Percentiles rank a stretch among this genome's conserved stretches.
Conservation (phyloP, 2,888 invertebrate species). For the Mallateleia sp. region DNA sequence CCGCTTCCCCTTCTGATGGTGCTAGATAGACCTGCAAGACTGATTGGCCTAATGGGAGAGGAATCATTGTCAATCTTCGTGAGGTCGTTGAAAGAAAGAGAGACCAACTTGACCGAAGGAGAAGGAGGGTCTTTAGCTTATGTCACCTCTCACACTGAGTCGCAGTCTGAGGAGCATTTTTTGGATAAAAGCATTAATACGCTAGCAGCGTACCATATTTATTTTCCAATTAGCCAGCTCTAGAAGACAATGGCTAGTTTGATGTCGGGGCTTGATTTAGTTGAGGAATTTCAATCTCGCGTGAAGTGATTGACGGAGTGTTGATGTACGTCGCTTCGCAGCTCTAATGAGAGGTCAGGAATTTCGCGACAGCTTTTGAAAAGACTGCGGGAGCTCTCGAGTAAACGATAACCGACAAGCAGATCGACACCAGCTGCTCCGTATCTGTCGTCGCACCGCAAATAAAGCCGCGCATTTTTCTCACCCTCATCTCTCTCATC, state of each 20-base stretch:
- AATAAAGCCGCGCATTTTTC: slow-evolving; percentile 85
- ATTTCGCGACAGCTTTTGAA: slow-evolving; percentile 74
- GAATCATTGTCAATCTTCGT: slow-evolving; percentile 69
- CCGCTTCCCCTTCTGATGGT: slow-evolving; percentile 6
- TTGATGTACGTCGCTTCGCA: slow-evolving; percentile 56
- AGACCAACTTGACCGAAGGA: slow-evolving; percentile 41
- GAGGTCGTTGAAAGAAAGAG: slow-evolving; percentile 14
- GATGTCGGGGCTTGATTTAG: neutral
- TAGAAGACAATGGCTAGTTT: too few species aligned
- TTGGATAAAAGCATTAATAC: too few species aligned
- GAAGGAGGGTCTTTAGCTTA: slow-evolving; percentile 54
- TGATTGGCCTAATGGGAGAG: slow-evolving; percentile 68
- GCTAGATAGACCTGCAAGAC: slow-evolving; percentile 46
- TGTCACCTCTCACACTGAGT: slow-evolving; percentile 54
- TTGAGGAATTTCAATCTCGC: slow-evolving; percentile 12
- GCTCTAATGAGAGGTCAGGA: slow-evolving; percentile 71
- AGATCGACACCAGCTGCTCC: slow-evolving; percentile 89
- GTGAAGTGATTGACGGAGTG: slow-evolving; percentile 51
- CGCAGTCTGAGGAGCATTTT: too few species aligned
- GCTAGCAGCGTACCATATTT: too few species aligned
- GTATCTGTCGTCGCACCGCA: slow-evolving; percentile 88
- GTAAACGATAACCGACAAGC: slow-evolving; percentile 87
- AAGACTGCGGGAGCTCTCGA: slow-evolving; percentile 76
- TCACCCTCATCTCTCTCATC: slow-evolving; percentile 67
- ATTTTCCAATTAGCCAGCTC: neutral